Base-by-base conservation (phyloP, 2,888 invertebrate species). In the Papilio protenor region DNA sequence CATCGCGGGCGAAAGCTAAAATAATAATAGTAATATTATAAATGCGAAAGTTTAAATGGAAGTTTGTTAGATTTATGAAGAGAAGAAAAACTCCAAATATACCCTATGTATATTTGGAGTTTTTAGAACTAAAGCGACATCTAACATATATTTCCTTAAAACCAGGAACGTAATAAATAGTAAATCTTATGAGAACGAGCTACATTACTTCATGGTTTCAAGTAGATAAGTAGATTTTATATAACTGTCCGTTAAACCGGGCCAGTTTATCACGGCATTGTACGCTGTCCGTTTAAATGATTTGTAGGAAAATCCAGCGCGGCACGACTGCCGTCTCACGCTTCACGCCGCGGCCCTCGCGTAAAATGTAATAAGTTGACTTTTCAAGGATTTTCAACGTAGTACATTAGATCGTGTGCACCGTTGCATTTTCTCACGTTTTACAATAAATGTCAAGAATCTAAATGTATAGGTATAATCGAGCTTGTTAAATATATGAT, bases 371-470 rank as follows among this genome's bases (percentile, higher is more conserved):
- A 79, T 77, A 82, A 84, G 80, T 79, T 75, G 82, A 82, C 85
- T 81, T 81, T 77, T 84, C 85, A 85, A 85, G 84, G 84, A 79
- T 80, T 80, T 80, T 40, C 73, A 77, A 80, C 71, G 52, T 64
- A 64, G 21, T 27, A 73, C 72, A 73, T 76, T 76, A 75, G 71
- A 76, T 78, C 73, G 77, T 64, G 76, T 61, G 75, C 71, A 45
- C 47, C 49, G 79, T 57, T 76, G 80, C 77, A 76, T 81, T 80
- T 82, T 82, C 82, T 81, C 81, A 82, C 82, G 81, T 80, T 76
- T 71, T 61, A 64, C 73, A 76, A 77, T 75, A 73, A 79, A 78
- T 80, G 71, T 75, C 75, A 78, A 45, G 75, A 70, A 49, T 76
- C 69, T 59, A 40, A 27, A 66, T 49, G 1, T 75, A 72, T 55